Evolutionary conservation across 2,113 vertebrate genomes (phyloP).

Genomic region (Bos taurus): DNA sequence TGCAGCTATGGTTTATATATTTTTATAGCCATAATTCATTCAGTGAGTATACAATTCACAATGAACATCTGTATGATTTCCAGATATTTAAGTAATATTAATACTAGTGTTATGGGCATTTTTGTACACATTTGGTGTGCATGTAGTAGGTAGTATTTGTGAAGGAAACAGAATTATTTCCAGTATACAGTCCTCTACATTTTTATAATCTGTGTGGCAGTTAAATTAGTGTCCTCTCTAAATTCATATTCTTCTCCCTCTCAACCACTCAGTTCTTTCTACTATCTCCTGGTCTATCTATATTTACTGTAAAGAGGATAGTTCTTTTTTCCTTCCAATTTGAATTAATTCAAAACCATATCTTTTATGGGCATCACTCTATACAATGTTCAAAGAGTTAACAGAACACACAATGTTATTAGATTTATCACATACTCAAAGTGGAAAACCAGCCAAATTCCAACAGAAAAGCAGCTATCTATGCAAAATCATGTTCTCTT

Average conservation of each 20-base stretch:
- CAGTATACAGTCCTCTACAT: neutral
- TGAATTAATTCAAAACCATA: neutral
- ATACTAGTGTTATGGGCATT: neutral
- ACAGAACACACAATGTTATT: neutral
- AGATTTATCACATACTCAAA: neutral
- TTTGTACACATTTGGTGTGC: neutral
- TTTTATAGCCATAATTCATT: neutral
- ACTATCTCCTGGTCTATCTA: neutral
- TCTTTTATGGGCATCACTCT: neutral
- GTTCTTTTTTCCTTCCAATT: neutral
- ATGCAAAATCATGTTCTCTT: neutral
- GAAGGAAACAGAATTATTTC: neutral
- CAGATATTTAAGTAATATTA: neutral
- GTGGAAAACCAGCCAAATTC: neutral
- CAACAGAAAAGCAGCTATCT: neutral
- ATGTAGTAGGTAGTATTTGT: neutral
- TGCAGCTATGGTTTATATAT: neutral
- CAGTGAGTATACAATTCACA: neutral
- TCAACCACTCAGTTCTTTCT: neutral
- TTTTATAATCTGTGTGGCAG: neutral
- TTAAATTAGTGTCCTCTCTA: neutral
- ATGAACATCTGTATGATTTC: neutral
- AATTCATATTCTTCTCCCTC: neutral
- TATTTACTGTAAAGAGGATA: neutral
- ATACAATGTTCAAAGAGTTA: neutral